Percentiles rank a stretch among this genome's conserved stretches.
phyloP scores from a whole-genome alignment of 2,797 vertebrate species.

The Luscinia luscinia region DNA sequence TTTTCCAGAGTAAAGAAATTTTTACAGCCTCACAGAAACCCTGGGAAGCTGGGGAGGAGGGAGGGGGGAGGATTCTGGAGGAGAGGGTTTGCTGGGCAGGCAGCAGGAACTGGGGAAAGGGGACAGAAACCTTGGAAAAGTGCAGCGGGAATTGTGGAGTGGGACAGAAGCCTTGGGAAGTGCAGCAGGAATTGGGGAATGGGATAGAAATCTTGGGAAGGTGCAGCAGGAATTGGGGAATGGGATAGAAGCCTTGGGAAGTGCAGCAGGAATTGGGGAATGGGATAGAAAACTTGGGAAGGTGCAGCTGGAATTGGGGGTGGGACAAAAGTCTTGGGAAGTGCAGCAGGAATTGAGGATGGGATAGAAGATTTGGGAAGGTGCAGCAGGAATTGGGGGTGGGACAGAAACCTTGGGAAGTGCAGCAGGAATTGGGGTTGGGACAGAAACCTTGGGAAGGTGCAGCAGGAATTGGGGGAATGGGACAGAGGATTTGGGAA shows the following conservation, averaged over 20 bases:
- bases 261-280: background rate
- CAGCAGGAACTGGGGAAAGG: background rate
- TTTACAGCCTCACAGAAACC: background rate
- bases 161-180: background rate
- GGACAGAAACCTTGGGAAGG: background rate
- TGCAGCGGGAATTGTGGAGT: background rate
- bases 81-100: background rate
- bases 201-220: background rate
- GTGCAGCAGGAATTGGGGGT: background rate
- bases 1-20: background rate
- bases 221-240: too few species aligned
- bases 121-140: background rate
- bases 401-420: background rate
- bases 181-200: too few species aligned
- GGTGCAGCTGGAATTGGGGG: too few species aligned
- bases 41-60: background rate
- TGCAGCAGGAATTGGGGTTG: accelerated
- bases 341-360: too few species aligned
- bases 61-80: background rate
- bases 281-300: background rate
- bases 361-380: background rate
- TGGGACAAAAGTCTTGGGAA: background rate
- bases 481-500: background rate
- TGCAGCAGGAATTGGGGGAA: too few species aligned
- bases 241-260: background rate